Percentiles rank a stretch among this genome's conserved stretches.
These are phyloP conservation scores for Congeria kusceri DNA, from an alignment of 2,888 invertebrate genomes.

Conservation along the genomic window DNA sequence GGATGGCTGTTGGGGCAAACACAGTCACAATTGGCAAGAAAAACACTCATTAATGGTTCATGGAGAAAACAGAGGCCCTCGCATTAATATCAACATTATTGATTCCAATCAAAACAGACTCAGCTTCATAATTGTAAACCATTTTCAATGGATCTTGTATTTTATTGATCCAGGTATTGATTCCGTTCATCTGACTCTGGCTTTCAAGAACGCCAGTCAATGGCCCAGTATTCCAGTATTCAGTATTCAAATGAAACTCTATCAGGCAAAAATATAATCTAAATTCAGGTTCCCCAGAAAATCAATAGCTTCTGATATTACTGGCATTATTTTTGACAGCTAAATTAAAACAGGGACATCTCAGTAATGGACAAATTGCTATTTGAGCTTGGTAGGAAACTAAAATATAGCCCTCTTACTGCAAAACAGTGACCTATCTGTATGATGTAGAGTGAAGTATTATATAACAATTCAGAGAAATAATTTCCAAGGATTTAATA, in stretches of 20 bases:
- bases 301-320: constrained; percentile 7
- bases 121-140: constrained; percentile 15
- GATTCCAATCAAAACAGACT: constrained; percentile 4
- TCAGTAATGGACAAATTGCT: too few species aligned
- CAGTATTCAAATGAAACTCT: constrained; percentile 45
- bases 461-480: too few species aligned
- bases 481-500: too few species aligned
- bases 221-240: constrained; percentile 35
- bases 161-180: constrained; percentile 35
- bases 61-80: too few species aligned
- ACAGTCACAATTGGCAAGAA: too few species aligned
- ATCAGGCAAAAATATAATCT: constrained; percentile 32
- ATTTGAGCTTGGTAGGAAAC: too few species aligned
- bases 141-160: constrained; percentile 26
- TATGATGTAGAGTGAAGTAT: too few species aligned
- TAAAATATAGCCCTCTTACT: too few species aligned
- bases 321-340: not conserved
- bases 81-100: not conserved
- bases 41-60: too few species aligned
- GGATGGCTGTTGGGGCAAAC: too few species aligned
- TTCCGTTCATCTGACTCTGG: constrained; percentile 26
- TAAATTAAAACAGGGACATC: too few species aligned
- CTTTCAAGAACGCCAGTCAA: constrained; percentile 21
- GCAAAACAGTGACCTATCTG: too few species aligned
- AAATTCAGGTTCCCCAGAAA: not conserved